Base-by-base conservation (phyloP, 30 jellyfish, hydroid and myxozoan species). In the Calvadosia cruxmelitensis region DNA sequence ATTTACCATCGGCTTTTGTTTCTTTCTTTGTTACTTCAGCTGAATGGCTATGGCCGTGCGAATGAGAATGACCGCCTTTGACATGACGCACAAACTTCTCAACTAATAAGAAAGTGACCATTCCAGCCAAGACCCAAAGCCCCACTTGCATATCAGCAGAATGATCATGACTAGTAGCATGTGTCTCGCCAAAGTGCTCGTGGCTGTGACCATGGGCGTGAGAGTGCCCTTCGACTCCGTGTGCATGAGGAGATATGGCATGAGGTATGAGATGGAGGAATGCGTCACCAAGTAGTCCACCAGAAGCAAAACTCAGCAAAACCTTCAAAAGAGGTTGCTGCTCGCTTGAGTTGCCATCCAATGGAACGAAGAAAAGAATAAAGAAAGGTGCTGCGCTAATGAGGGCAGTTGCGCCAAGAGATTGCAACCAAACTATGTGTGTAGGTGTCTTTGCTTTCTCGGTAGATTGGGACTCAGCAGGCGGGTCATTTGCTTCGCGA, bases 371-470 rank as follows among this genome's bases (percentile, higher is more conserved):
- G 64, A 82, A 90, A 10, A 90, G 57, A 16, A 90, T 90, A 42
- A 90, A 76, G 70, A 90, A 90, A 52, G 98, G 98, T 15, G 95
- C 95, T 34, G 95, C 95, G 82, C 98, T 90, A 13, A 90, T 90
- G 66, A 82, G 33, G 23, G 93, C 78, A 20, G 98, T 90, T 3
- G 98, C 82, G 3, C 71, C 33, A 7, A 90, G 77, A 34, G 98
- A 80, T 62, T 87, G 94, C 53, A 87, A 67, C 97, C 97, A 87
- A 48, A 80, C 23, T 10, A 70, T 76, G 2, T 75, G 80, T n/a
- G n/a, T n/a, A n/a, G n/a, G n/a, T n/a, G n/a, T n/a, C n/a, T n/a
- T n/a, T n/a, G n/a, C n/a, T n/a, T n/a, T n/a, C n/a, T n/a, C n/a
- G n/a, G n/a, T n/a, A n/a, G n/a, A n/a, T n/a, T n/a, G n/a, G n/a